These are phyloP conservation scores for Zapornia atra DNA, from an alignment of 2,113 vertebrate genomes.

Conservation along the genomic window DNA sequence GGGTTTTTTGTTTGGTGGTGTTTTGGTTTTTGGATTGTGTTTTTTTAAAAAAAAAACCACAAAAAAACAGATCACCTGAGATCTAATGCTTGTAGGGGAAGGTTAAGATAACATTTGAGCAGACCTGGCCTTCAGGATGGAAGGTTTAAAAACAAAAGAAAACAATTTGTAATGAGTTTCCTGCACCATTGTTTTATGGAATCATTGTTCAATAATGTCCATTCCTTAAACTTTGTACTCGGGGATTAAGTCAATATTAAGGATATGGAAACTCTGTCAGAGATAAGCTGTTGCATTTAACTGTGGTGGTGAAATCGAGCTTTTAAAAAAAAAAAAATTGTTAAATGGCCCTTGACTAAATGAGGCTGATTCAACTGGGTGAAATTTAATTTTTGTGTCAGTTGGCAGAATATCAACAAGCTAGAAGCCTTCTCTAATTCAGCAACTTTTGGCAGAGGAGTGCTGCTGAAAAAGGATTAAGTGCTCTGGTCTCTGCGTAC, in stretches of 20 bases:
- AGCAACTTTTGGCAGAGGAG: slow-evolving; percentile 6
- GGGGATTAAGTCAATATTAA: neutral
- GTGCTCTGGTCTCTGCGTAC: neutral
- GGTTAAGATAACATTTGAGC: neutral
- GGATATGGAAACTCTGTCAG: neutral
- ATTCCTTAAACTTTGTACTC: neutral
- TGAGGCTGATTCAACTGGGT: neutral
- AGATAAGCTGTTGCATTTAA: neutral
- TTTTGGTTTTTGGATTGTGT: too few relatives aligned
- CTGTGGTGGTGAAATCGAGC: neutral
- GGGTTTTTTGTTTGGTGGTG: too few relatives aligned
- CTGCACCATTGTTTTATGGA: neutral
- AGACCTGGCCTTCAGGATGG: neutral
- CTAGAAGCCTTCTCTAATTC: slow-evolving; percentile 1
- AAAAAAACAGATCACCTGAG: neutral
- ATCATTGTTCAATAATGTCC: neutral
- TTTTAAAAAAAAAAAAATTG: neutral
- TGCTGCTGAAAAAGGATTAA: neutral
- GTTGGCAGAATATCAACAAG: slow-evolving; percentile 14
- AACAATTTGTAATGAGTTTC: neutral
- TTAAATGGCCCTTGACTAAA: slow-evolving; percentile 6
- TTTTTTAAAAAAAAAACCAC: neutral
- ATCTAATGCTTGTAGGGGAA: neutral
- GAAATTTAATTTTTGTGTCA: slow-evolving; percentile 52
- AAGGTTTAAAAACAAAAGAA: neutral